A percentile compares a stretch with the other conserved stretches of the same genome.
Evolutionary conservation across 2,888 invertebrate species (phyloP).

Genomic region (Caenorhabditis sinica): DNA sequence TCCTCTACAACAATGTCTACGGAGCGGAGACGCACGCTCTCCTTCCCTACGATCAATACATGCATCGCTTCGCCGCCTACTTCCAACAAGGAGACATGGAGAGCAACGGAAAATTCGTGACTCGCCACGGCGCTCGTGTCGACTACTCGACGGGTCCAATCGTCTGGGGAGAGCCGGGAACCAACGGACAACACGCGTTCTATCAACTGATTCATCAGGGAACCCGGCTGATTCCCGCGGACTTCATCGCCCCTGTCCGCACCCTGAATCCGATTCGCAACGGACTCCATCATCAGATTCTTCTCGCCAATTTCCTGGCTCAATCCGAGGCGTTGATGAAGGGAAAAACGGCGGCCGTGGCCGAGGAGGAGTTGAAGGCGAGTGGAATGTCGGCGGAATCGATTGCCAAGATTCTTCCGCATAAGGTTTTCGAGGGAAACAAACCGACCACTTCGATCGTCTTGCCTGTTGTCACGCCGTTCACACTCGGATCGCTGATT

Average conservation of each 20-base stretch:
- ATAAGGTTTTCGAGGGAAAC: conserved; percentile 97
- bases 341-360: conserved; percentile 88
- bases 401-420: conserved; percentile 91
- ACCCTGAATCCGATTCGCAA: conserved; percentile 92
- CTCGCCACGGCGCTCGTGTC: conserved; percentile 84
- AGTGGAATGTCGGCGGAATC: conserved; percentile 89
- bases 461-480: conserved; percentile 93
- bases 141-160: conserved; percentile 88
- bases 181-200: conserved; percentile 99
- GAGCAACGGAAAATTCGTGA: conserved; percentile 94
- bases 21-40: conserved; percentile 96
- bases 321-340: conserved; percentile 99
- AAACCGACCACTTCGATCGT: conserved; percentile 97
- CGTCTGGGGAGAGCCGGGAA: conserved; percentile 98
- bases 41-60: conserved; percentile 96
- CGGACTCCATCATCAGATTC: conserved; percentile 93
- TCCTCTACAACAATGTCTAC: conserved; percentile 95
- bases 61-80: conserved; percentile 98
- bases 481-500: conserved; percentile 93
- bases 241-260: conserved; percentile 95
- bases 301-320: conserved; percentile 97
- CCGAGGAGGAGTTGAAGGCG: conserved; percentile 90
- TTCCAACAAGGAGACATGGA: conserved; percentile 96
- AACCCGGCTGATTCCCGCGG: conserved; percentile 93
- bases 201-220: conserved; percentile 88